Percentiles rank a stretch among this genome's conserved stretches.
These are phyloP conservation scores for Rhinoptilus africanus DNA, from an alignment of 2,113 vertebrate species.

Conservation along the genomic window DNA sequence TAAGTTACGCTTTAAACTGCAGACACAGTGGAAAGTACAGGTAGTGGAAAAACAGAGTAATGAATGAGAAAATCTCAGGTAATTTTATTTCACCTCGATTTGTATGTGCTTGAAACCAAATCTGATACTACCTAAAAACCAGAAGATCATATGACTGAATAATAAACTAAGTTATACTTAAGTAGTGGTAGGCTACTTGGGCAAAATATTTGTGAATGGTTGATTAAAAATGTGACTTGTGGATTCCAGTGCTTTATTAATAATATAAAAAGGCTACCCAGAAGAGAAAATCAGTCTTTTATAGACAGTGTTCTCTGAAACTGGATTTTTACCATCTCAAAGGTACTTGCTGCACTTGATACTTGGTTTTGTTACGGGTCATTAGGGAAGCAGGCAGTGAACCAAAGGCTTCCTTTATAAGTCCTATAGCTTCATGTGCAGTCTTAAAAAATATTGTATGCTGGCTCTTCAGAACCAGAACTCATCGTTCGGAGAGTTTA, in stretches of 20 bases:
- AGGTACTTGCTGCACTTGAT: not conserved
- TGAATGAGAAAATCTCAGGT: not conserved
- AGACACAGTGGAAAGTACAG: constrained; percentile 5
- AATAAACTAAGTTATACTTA: not conserved
- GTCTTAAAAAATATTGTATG: not conserved
- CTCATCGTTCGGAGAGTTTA: not conserved
- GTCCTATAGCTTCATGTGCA: not conserved
- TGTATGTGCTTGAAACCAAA: not conserved
- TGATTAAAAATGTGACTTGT: not conserved
- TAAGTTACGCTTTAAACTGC: not conserved
- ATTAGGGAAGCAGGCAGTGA: not conserved
- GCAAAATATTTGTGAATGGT: not conserved
- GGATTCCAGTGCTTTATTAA: not conserved
- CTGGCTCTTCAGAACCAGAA: not conserved
- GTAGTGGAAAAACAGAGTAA: constrained; percentile 22
- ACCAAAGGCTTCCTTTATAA: not conserved
- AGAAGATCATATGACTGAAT: not conserved
- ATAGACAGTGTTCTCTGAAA: not conserved
- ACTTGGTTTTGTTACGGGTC: not conserved
- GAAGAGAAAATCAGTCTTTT: not conserved
- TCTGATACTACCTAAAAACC: not conserved
- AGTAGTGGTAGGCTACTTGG: not conserved
- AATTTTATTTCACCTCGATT: not conserved
- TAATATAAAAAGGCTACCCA: not conserved
- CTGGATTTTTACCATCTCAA: not conserved